A percentile compares a stretch with the other conserved stretches of the same genome.
Evolutionary conservation across 2,888 invertebrate genomes (phyloP).

Genomic region (Norana najaformis): DNA sequence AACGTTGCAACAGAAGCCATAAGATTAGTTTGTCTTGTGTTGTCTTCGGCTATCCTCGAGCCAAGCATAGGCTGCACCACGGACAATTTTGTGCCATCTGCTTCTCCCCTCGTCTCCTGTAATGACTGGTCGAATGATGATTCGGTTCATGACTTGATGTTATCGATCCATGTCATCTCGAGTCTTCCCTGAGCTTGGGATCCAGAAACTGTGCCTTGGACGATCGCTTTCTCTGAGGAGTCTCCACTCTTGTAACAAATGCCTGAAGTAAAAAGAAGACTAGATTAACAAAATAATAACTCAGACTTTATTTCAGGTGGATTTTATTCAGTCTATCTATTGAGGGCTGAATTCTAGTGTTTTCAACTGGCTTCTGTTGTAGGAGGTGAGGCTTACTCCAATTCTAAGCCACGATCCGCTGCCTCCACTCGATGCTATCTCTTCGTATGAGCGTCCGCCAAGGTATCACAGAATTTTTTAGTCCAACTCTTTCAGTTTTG

Average conservation of each 20-base stretch:
- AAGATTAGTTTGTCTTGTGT: background rate
- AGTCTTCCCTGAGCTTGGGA: no score
- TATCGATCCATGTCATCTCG: no score
- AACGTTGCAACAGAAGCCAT: background rate
- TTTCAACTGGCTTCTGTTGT: conserved; percentile 46
- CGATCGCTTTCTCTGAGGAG: no score
- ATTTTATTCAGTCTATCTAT: background rate
- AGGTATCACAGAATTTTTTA: conserved; percentile 48
- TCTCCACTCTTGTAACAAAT: no score
- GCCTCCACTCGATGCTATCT: conserved; percentile 76
- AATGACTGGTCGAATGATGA: no score
- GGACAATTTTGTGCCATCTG: no score
- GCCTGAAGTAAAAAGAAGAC: no score
- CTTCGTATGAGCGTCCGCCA: conserved; percentile 70
- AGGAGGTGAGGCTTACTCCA: conserved; percentile 67
- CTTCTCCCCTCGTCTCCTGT: no score
- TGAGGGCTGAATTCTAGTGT: background rate
- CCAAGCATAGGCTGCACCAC: no score
- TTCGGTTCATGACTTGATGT: no score
- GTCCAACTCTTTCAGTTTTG: background rate
- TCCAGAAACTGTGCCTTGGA: no score
- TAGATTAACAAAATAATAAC: background rate
- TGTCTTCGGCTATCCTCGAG: no score
- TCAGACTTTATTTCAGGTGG: background rate
- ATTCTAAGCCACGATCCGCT: conserved; percentile 78